Evolutionary conservation across 2,113 vertebrate species (phyloP), one percentile per base, ranked within the genome.

Genomic region (Cathartes aura): DNA sequence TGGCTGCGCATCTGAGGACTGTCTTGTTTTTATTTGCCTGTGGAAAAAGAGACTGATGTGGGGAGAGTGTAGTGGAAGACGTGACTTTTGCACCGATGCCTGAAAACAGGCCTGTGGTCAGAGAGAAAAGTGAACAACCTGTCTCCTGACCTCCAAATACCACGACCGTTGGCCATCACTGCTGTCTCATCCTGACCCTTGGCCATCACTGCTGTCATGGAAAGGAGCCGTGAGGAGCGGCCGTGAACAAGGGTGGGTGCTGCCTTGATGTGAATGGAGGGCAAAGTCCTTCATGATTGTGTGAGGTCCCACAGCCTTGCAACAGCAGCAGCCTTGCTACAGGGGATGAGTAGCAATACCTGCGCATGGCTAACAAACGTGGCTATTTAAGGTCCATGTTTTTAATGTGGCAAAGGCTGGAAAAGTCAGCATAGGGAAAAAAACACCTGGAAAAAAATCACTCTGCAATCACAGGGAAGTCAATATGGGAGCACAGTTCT

Each of bases 341-440:
- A 52, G 21, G 29, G 14, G 22, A 13, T 14, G 11, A 63, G 6
- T 12, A 75, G 15, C 34, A 56, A 22, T 8, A 26, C 10, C 62
- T 62, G 32, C 1, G 0, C 36, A 14, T 4, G 53, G 32, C 22
- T 66, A 50, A 74, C n/a, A 89, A 48, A 59, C 0, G 0, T 10
- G 18, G 50, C 24, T 42, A 8, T 58, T 42, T 53, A 47, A 82
- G 27, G 8, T 71, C 15, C 7, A 2, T 27, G 18, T 22, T 66
- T 79, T 42, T 40, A 40, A 40, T 7, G 7, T 10, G 26, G 20
- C 36, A 58, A 91, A 81, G 19, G 6, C 26, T 81, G 14, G 12
- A 58, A 71, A 81, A 48, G 4, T 26, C 72, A 91, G 5, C 36
- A n/a, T 3, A 17, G 9, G 6, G 2, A 8, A 20, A 26, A 73